Evolutionary conservation across 2,888 invertebrate genomes (phyloP), one percentile per base, ranked within the genome.

Genomic region (Amphipyra tragopoginis): DNA sequence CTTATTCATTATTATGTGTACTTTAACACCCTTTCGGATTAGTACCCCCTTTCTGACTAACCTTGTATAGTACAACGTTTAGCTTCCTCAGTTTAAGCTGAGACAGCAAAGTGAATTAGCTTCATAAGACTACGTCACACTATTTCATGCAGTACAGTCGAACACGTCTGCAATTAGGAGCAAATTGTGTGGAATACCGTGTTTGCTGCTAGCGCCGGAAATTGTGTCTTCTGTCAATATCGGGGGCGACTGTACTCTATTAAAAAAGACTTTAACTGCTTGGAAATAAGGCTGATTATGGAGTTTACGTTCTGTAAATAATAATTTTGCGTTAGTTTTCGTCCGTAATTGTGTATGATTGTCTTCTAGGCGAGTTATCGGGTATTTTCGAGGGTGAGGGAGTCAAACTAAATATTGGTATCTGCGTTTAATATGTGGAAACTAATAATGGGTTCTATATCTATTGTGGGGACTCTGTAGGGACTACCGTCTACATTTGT

Each of bases 221-320:
- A 92, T 92, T 90, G 90, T 85, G 81, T 87, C 86, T 89, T 85
- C 87, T 87, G 88, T 88, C 89, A 90, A 90, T 89, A 90, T 85
- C 82, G 81, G 77, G 85, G 83, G 71, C 69, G 77, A 79, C 70
- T 81, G 80, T 82, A 81, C 80, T 68, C 40, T 7, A 4, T 45
- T 5, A 43, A 58, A 44, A 60, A 39, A 48, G 1, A 51, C 70
- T 59, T 57, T 84, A 66, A 26, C 0, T 0, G 11, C 0, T 4
- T 5, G 7, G 26, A 0, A 3, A 44, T 79, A 81, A 65, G 68
- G 65, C 62, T 50, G 34, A 53, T 38, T 64, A 69, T 75, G 7
- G 4, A 36, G n/a, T 29, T 44, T 42, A n/a, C 40, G 15, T 40
- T 1, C 8, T 11, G 66, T 55, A 56, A 40, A 54, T 57, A 50